Evolutionary conservation across 1,140 invertebrate genomes (phyloP).

Genomic region (Bombus balteatus): DNA sequence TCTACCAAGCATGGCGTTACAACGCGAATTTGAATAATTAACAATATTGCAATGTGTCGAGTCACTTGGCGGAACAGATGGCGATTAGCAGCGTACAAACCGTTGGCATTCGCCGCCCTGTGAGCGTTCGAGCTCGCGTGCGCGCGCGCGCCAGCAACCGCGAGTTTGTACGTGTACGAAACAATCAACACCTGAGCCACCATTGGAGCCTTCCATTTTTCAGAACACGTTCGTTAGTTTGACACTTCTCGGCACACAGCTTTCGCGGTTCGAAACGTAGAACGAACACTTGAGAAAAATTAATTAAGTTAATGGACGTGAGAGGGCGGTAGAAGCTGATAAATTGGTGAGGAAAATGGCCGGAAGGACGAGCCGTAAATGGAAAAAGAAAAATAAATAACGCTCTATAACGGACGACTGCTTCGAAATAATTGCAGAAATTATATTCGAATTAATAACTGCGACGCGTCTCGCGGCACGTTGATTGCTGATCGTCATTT

Average conservation of each 20-base stretch:
- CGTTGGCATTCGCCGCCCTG: conserved; percentile 55
- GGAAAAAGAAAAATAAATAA: conserved; percentile 62
- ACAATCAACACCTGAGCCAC: conserved; percentile 64
- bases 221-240: conserved; percentile 61
- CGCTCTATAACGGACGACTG: conserved; percentile 38
- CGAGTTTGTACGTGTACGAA: conserved; percentile 61
- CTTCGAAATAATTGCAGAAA: conserved; percentile 63
- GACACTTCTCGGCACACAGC: conserved; percentile 50
- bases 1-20: conserved; percentile 39
- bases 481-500: conserved; percentile 38
- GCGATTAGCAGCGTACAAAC: conserved; percentile 65
- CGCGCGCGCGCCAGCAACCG: not conserved
- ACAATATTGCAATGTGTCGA: conserved; percentile 64
- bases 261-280: conserved; percentile 24
- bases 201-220: conserved; percentile 59
- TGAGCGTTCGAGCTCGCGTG: not conserved
- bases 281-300: conserved; percentile 51
- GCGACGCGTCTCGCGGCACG: conserved; percentile 30
- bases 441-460: conserved; percentile 64
- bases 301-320: conserved; percentile 65
- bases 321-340: conserved; percentile 26
- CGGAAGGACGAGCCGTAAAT: conserved; percentile 42
- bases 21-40: conserved; percentile 56
- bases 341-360: conserved; percentile 54
- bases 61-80: conserved; percentile 66